Conservation (phyloP, 1,140 invertebrate genomes). For the Streblospio benedicti region DNA sequence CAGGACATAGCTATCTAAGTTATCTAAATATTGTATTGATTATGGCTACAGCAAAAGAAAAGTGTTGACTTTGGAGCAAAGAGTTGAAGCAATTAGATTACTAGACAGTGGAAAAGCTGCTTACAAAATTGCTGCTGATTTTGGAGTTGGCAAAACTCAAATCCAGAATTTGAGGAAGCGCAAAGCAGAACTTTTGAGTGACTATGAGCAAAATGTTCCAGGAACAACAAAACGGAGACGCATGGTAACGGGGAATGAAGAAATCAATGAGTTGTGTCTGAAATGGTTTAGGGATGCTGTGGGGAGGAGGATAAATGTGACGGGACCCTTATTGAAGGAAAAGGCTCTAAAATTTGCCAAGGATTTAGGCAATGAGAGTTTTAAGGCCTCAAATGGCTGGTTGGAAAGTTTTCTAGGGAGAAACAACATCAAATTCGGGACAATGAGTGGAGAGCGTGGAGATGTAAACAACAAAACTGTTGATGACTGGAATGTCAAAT, state of each 20-base stretch:
- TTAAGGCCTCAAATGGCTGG: conserved; percentile 41
- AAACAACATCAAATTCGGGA: too few relatives aligned
- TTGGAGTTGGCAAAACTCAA: neutral
- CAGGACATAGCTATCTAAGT: too few relatives aligned
- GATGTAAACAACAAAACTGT: too few relatives aligned
- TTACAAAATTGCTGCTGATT: neutral
- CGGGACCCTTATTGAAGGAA: conserved; percentile 25
- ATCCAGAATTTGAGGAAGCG: neutral
- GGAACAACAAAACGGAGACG: too few relatives aligned
- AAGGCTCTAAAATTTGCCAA: conserved; percentile 29
- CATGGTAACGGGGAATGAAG: too few relatives aligned
- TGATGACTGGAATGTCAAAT: too few relatives aligned
- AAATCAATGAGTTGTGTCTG: too few relatives aligned
- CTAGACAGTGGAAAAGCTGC: neutral
- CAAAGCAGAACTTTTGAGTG: neutral
- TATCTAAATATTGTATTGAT: too few relatives aligned
- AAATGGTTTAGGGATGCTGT: too few relatives aligned
- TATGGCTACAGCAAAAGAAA: too few relatives aligned
- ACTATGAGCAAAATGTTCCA: neutral
- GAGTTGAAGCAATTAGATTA: neutral
- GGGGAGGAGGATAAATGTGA: too few relatives aligned
- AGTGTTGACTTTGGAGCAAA: neutral
- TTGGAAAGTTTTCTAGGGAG: conserved; percentile 28
- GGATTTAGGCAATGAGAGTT: conserved; percentile 27
- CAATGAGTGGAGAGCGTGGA: too few relatives aligned